A percentile compares a stretch with the other conserved stretches of the same genome.
Conservation (phyloP, 1,140 invertebrate genomes). For the Hyposmocoma kahamanoa region DNA sequence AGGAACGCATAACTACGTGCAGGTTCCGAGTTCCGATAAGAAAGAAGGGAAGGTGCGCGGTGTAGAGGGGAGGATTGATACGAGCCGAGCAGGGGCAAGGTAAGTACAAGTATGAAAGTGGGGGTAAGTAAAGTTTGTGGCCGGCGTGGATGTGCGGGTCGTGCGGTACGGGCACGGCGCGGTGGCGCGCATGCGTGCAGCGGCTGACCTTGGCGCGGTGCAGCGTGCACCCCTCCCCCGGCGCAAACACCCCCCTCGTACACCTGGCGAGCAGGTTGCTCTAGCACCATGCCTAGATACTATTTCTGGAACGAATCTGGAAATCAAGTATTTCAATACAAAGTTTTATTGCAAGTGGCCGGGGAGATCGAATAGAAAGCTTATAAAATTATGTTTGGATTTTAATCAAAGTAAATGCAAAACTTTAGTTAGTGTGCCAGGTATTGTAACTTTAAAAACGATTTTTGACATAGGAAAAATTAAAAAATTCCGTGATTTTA, state of each 20-base stretch:
- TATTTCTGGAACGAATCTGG: constrained; percentile 35
- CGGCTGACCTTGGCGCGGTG: constrained; percentile 61
- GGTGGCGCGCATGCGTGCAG: constrained; percentile 52
- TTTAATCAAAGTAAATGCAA: too few relatives aligned
- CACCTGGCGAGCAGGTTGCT: constrained; percentile 34
- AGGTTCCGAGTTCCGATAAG: constrained; percentile 40
- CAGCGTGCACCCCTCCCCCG: constrained; percentile 39
- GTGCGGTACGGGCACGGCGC: constrained; percentile 13
- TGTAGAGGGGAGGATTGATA: constrained; percentile 8
- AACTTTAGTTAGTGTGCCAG: too few relatives aligned
- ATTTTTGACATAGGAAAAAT: too few relatives aligned
- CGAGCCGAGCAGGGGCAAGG: too few relatives aligned
- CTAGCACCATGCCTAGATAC: constrained; percentile 53
- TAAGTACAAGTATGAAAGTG: too few relatives aligned
- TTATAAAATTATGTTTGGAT: too few relatives aligned
- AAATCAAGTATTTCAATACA: not conserved
- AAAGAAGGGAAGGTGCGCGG: constrained; percentile 18
- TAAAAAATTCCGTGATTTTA: too few relatives aligned
- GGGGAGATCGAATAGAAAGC: too few relatives aligned
- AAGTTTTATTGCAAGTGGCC: not conserved
- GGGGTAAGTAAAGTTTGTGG: too few relatives aligned
- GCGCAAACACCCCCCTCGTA: constrained; percentile 10
- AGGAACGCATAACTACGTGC: constrained; percentile 48
- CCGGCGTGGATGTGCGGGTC: too few relatives aligned
- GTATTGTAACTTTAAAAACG: too few relatives aligned